phyloP scores from a whole-genome alignment of 1,140 invertebrate genomes.

The Magallana ariakensis region DNA sequence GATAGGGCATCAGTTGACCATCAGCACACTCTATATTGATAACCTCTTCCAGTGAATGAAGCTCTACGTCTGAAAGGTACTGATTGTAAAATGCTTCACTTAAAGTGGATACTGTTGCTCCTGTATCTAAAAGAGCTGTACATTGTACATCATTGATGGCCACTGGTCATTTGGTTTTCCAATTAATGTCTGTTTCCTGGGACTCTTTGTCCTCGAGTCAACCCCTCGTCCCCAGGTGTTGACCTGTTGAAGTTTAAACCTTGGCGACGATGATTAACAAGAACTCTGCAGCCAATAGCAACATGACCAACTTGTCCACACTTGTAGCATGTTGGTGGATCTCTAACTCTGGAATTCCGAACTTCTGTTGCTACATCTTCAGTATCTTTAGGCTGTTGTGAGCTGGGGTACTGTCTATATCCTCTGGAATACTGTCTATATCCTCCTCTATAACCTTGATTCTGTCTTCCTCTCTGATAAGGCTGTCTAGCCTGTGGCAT shows the following conservation, averaged over 20 bases:
- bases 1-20: neutral
- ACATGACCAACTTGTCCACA: slow-evolving; percentile 14
- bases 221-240: neutral
- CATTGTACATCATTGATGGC: neutral
- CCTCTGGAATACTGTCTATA: neutral
- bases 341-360: neutral
- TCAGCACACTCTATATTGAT: slow-evolving; percentile 36
- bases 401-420: neutral
- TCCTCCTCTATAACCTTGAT: neutral
- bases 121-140: slow-evolving; percentile 11
- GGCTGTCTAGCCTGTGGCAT: neutral
- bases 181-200: neutral
- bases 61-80: neutral
- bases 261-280: neutral
- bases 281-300: neutral
- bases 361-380: neutral
- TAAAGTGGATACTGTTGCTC: slow-evolving; percentile 12
- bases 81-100: slow-evolving; percentile 12
- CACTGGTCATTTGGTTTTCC: neutral
- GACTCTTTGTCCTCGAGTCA: neutral
- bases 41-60: slow-evolving; percentile 13
- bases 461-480: neutral
- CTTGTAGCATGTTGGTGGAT: neutral
- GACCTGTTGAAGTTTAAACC: slow-evolving; percentile 10
- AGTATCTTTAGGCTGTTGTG: too few relatives aligned